Base-by-base conservation (phyloP, 2,888 invertebrate species). In the Caenorhabditis imperialis region DNA sequence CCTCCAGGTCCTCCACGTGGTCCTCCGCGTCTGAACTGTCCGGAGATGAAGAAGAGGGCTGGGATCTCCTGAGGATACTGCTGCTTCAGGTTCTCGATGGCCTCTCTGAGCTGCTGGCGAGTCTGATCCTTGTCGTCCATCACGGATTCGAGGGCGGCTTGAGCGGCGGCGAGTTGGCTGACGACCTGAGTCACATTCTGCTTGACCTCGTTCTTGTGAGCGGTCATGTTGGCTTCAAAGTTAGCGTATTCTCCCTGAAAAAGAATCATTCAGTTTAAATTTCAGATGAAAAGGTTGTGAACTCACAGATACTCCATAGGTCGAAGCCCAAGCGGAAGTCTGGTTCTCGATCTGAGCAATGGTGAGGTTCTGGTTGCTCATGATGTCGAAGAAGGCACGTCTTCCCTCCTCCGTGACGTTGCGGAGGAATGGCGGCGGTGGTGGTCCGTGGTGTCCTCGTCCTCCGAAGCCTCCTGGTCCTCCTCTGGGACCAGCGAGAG, bases 401-500 rank as follows among this genome's bases (percentile, higher is more conserved):
- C 67, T 44, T 50, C 58, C 75, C 7, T 73, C 69, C 10, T 62
- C 50, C 25, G 75, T 76, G 14, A 74, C 74, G 23, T 74, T 76
- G 22, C 55, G 71, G 47, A 79, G 78, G 69, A 74, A 79, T 42
- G 78, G 72, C 18, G 70, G 75, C 38, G 69, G 67, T 23, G 72
- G 75, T 25, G 71, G 74, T 38, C 77, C 77, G 7, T 48, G 50
- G n/a, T 53, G 12, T 22, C 67, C 53, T 8, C 27, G 48, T 16
- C 60, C 54, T 20, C 67, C 67, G 16, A 18, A 23, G 22, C 65
- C 65, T 23, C 65, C 65, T 33, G 20, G 35, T 22, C 60, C 61
- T 12, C 60, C 54, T 37, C 27, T 27, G 12, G 35, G 35, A 27
- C 61, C 51, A 20, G 33, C 45, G 14, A 45, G 37, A 25, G 37